Percentiles rank a stretch among this genome's conserved stretches.
These are phyloP conservation scores for Gallinago nigripennis DNA, from an alignment of 2,797 vertebrate genomes.

Conservation along the genomic window DNA sequence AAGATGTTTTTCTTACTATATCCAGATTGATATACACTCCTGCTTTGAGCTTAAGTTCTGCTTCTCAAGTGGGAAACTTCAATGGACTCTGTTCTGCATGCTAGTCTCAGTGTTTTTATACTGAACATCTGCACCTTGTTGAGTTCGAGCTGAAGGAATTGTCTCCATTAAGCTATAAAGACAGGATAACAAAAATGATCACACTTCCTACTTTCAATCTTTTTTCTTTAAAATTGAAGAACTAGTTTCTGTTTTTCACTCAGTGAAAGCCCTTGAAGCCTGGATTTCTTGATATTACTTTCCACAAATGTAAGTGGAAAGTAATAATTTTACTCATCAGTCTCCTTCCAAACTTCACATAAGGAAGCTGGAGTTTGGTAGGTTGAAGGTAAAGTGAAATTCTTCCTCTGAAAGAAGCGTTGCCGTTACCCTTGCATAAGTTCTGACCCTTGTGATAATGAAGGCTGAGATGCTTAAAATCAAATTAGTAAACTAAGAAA, in stretches of 20 bases:
- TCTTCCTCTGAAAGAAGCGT: background rate
- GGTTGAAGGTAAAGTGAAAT: background rate
- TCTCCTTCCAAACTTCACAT: background rate
- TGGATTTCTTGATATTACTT: background rate
- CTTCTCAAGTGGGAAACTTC: background rate
- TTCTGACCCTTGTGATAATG: background rate
- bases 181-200: background rate
- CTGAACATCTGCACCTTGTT: accelerated
- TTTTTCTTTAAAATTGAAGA: background rate
- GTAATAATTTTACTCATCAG: background rate
- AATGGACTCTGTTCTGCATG: accelerated
- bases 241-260: background rate
- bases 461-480: background rate
- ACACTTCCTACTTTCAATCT: accelerated
- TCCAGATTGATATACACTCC: background rate
- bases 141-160: background rate
- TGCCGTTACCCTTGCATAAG: background rate
- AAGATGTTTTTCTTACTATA: background rate
- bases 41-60: background rate
- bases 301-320: background rate
- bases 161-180: background rate
- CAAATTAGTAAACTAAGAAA: background rate
- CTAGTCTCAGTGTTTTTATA: background rate
- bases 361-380: background rate
- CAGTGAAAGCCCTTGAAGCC: background rate